Base-by-base conservation (phyloP, 2,113 vertebrate species). In the Laticauda colubrina region DNA sequence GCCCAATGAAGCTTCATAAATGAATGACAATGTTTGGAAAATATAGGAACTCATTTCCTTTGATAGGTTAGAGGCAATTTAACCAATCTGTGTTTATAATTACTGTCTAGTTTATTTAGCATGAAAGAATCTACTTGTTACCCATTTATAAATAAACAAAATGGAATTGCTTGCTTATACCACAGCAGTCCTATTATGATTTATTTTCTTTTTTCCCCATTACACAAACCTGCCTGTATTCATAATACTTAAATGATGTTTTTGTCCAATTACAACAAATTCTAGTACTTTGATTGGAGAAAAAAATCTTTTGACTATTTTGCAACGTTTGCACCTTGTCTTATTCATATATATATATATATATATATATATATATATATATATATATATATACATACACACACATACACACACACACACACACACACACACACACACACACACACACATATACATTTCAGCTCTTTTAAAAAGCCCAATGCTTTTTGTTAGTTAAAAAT, bases 1-100 rank as follows among this genome's bases (percentile, higher is more conserved):
- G 93, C 97, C 97, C 95, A 96, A 97, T 96, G 96, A 98, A 96
- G 97, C 97, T 98, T 97, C 97, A 98, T 98, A 98, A 98, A 98
- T 97, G 98, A 97, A 98, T 98, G 97, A 97, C 97, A 98, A 94
- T 98, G 98, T 98, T 98, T 98, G 96, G 98, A 97, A 97, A 98
- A 98, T 97, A 98, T 97, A 97, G 97, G 96, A 97, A 97, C 96
- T 98, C 96, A 98, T 98, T 98, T 98, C 97, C 98, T 98, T 98
- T 98, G 97, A 98, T 97, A 97, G 97, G 97, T 97, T 97, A 96
- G 96, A 97, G 96, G 96, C 97, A 98, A 98, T 97, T 97, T 97
- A 97, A 97, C 96, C 97, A 96, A 97, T 97, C 97, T 98, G 97
- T 98, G 98, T 98, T 98, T 98, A 98, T 97, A 98, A 98, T 98